A percentile compares a stretch with the other conserved stretches of the same genome.
Conservation (phyloP, 2,113 vertebrate genomes). For the Speoplatyrhinus poulsoni region DNA sequence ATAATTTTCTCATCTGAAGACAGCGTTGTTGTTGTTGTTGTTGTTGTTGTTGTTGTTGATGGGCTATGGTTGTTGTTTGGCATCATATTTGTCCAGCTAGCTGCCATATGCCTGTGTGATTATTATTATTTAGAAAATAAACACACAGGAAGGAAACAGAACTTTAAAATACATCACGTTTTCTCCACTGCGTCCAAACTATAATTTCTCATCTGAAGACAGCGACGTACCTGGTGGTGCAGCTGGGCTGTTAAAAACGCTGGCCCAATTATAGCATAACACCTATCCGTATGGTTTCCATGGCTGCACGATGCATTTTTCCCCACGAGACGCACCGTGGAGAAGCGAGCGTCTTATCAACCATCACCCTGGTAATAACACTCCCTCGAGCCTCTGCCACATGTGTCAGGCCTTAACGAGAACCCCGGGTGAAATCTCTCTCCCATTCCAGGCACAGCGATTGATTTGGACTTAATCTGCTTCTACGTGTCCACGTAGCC, state of each 20-base stretch:
- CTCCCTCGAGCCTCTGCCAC: slow-evolving; percentile 80
- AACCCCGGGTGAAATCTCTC: slow-evolving; percentile 83
- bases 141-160: slow-evolving; percentile 15
- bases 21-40: slow-evolving; percentile 2
- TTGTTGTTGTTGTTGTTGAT: too few relatives aligned
- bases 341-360: slow-evolving; percentile 89
- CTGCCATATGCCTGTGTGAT: background rate
- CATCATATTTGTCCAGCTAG: too few relatives aligned
- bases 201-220: slow-evolving; percentile 81
- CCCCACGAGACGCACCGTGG: slow-evolving; percentile 83
- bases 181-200: slow-evolving; percentile 54
- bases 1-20: slow-evolving; percentile 80
- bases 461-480: slow-evolving; percentile 86
- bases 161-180: slow-evolving; percentile 43
- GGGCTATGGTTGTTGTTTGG: too few relatives aligned
- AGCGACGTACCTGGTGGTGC: slow-evolving; percentile 78
- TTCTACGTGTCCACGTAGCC: slow-evolving; percentile 65
- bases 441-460: slow-evolving; percentile 79
- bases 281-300: slow-evolving; percentile 90
- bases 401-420: slow-evolving; percentile 84
- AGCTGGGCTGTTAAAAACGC: slow-evolving; percentile 77
- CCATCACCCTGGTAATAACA: slow-evolving; percentile 84
- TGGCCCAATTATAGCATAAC: slow-evolving; percentile 87
- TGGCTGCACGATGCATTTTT: slow-evolving; percentile 86
- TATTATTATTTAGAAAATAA: slow-evolving; percentile 8